A percentile compares a stretch with the other conserved stretches of the same genome.
These are phyloP conservation scores for Zelostemma sp. DNA, from an alignment of 1,140 invertebrate species.

Conservation along the genomic window DNA sequence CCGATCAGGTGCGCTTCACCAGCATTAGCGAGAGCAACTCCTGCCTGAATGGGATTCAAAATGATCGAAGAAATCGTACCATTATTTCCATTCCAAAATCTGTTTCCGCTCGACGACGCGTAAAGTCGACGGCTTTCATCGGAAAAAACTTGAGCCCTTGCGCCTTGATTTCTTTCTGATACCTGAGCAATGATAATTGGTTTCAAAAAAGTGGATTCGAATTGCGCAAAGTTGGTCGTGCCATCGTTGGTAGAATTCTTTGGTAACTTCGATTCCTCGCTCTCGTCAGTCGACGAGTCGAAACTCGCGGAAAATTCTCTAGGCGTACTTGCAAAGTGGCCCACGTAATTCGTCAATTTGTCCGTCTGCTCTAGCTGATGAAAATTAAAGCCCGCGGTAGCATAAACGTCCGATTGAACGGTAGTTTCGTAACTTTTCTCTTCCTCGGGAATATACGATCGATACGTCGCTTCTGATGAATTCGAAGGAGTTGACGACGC, in stretches of 20 bases:
- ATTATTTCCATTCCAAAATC: constrained; percentile 16
- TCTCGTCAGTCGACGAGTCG: not conserved
- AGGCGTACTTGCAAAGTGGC: not conserved
- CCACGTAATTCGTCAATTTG: constrained; percentile 9
- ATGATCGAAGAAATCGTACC: constrained; percentile 53
- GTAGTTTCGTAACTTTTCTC: constrained; percentile 3
- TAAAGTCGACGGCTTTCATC: not conserved
- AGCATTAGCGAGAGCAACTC: constrained; percentile 61
- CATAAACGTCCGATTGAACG: not conserved
- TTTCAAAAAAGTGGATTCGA: constrained; percentile 43
- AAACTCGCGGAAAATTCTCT: constrained; percentile 2
- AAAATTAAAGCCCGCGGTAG: not conserved
- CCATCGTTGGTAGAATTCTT: constrained; percentile 1
- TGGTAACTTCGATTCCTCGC: not conserved
- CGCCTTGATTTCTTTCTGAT: not conserved
- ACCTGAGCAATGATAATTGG: constrained; percentile 64
- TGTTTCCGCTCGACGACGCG: constrained; percentile 7
- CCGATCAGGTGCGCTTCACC: constrained; percentile 47
- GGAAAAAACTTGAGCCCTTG: not conserved
- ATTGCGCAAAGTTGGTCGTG: not conserved
- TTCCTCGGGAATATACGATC: not conserved
- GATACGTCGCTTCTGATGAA: not conserved
- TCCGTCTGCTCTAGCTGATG: not conserved
- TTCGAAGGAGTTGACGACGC: not conserved
- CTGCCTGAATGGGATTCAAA: constrained; percentile 67